Evolutionary conservation across 2,888 invertebrate species (phyloP).

Genomic region (Cerastoderma edule): DNA sequence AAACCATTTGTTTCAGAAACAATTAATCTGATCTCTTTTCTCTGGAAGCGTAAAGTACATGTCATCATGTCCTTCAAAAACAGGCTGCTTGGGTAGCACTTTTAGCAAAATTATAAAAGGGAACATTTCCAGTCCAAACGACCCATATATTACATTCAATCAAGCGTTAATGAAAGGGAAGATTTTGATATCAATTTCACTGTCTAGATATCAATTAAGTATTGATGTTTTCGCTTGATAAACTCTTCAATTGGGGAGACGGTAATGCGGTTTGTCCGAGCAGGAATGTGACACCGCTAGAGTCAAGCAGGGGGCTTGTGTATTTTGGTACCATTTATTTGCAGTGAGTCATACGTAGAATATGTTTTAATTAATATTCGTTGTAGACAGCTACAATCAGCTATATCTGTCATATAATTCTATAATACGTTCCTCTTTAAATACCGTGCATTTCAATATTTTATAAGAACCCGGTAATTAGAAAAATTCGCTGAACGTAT

Average conservation of each 20-base stretch:
- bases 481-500: too few relatives aligned
- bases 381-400: conserved; percentile 3
- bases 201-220: conserved; percentile 52
- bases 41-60: too few relatives aligned
- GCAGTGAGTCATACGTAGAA: conserved; percentile 27
- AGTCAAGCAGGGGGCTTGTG: neutral
- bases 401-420: neutral
- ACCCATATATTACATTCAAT: conserved; percentile 50
- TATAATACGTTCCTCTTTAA: neutral
- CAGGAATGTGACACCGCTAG: conserved; percentile 20
- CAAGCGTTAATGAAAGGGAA: conserved; percentile 32
- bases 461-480: too few relatives aligned
- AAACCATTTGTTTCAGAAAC: too few relatives aligned
- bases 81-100: too few relatives aligned
- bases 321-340: conserved; percentile 22
- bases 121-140: too few relatives aligned
- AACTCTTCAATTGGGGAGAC: conserved; percentile 24
- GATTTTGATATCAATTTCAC: conserved; percentile 52
- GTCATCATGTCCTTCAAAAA: too few relatives aligned
- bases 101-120: too few relatives aligned
- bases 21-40: too few relatives aligned
- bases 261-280: neutral
- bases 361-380: conserved; percentile 14
- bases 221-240: conserved; percentile 31
- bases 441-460: too few relatives aligned